These are phyloP conservation scores for Cynocephalus volans DNA, from an alignment of 2,113 vertebrate species.

Conservation along the genomic window DNA sequence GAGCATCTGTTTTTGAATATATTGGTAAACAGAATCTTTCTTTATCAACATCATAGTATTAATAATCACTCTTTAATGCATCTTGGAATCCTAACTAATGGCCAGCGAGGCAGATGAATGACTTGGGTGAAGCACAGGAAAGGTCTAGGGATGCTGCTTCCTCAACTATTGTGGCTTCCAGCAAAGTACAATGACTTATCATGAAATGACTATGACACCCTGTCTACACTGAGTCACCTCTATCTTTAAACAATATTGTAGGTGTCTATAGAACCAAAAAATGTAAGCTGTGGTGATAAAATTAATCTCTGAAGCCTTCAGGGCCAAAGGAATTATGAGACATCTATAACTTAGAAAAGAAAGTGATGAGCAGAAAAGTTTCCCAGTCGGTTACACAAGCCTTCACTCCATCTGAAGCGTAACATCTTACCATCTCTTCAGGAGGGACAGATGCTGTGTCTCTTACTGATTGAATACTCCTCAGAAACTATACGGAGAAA, in stretches of 20 bases:
- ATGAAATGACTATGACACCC: neutral
- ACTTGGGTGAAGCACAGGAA: neutral
- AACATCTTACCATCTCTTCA: slow-evolving; percentile 93
- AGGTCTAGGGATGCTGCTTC: neutral
- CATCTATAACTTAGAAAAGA: neutral
- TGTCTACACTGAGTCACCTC: neutral
- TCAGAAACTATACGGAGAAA: slow-evolving; percentile 92
- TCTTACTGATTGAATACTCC: slow-evolving; percentile 91
- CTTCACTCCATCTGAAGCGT: neutral
- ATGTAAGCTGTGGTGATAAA: neutral
- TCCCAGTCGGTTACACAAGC: neutral
- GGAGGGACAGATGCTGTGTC: slow-evolving; percentile 93
- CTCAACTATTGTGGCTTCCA: neutral
- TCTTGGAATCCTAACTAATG: neutral
- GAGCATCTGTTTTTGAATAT: neutral
- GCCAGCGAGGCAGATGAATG: no score
- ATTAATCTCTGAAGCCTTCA: neutral
- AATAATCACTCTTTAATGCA: neutral
- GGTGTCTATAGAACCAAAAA: neutral
- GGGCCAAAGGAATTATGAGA: neutral
- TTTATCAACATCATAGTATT: neutral
- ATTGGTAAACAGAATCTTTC: neutral
- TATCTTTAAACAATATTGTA: neutral
- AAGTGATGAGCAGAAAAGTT: neutral
- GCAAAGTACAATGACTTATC: neutral